phyloP scores from a whole-genome alignment of 2,888 invertebrate genomes.

The Schrankia costaestrigalis region DNA sequence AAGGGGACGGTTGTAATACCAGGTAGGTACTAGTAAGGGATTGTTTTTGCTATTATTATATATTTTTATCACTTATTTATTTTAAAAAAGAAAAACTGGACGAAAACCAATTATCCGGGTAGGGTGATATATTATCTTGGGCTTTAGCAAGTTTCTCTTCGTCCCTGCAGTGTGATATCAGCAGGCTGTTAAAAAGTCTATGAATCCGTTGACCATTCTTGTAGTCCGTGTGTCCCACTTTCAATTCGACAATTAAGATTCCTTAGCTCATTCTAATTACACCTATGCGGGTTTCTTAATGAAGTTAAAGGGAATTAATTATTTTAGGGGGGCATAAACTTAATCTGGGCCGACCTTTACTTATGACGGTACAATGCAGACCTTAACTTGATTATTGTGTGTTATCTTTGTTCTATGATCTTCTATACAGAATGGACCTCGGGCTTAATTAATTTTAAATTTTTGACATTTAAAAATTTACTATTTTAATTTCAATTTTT shows the following conservation, averaged over 20 bases:
- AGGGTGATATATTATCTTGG: too few species aligned
- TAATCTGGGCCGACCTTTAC: constrained; percentile 72
- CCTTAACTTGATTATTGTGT: constrained; percentile 50
- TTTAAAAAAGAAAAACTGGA: too few species aligned
- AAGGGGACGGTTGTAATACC: too few species aligned
- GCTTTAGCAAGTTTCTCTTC: too few species aligned
- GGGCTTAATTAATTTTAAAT: constrained; percentile 17
- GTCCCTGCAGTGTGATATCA: too few species aligned
- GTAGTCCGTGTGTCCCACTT: constrained; percentile 40
- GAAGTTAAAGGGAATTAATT: constrained; percentile 80
- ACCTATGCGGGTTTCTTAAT: constrained; percentile 80
- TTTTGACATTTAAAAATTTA: too few species aligned
- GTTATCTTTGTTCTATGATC: constrained; percentile 49
- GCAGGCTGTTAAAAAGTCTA: too few species aligned
- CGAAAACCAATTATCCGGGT: too few species aligned
- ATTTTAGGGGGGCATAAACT: constrained; percentile 75
- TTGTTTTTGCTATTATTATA: too few species aligned
- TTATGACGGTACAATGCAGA: constrained; percentile 62
- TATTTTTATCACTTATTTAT: too few species aligned
- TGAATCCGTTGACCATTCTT: constrained; percentile 12
- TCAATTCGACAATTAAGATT: constrained; percentile 79
- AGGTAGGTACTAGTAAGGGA: too few species aligned
- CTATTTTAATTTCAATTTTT: too few species aligned
- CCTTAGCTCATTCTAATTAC: constrained; percentile 79
- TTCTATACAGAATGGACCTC: constrained; percentile 26